Percentiles rank a stretch among this genome's conserved stretches.
Conservation (phyloP, 2,888 invertebrate species). For the Drosophila parthenogenetica region DNA sequence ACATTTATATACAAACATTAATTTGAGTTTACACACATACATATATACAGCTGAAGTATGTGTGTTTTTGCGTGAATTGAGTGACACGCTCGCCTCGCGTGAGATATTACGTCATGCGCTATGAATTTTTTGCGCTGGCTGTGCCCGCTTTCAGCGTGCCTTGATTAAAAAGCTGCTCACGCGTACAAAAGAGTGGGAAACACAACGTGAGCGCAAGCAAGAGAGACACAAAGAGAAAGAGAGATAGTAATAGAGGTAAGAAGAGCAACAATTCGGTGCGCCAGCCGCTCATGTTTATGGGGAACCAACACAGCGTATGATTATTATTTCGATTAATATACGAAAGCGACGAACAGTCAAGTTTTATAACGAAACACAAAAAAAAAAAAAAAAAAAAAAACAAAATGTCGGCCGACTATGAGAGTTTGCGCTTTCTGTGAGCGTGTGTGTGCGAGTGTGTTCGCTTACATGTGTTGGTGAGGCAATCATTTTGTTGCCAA, state of each 20-base stretch:
- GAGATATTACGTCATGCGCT: slow-evolving; percentile 85
- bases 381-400: slow-evolving; percentile 56
- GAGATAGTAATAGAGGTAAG: background rate
- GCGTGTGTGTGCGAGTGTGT: background rate
- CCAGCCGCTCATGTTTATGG: slow-evolving; percentile 37
- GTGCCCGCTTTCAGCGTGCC: slow-evolving; percentile 67
- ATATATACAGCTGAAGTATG: background rate
- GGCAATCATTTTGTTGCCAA: slow-evolving; percentile 65
- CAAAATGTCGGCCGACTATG: slow-evolving; percentile 65
- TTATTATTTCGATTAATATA: slow-evolving; percentile 75
- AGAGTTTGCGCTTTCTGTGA: slow-evolving; percentile 20
- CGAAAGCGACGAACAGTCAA: slow-evolving; percentile 33
- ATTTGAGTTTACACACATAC: background rate
- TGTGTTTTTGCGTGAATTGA: slow-evolving; percentile 36
- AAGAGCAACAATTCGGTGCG: slow-evolving; percentile 16
- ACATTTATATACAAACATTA: slow-evolving; percentile 6
- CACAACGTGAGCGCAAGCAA: background rate
- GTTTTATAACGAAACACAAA: slow-evolving; percentile 44
- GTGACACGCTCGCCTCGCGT: slow-evolving; percentile 84
- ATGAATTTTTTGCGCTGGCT: slow-evolving; percentile 76
- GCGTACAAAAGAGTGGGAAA: slow-evolving; percentile 24
- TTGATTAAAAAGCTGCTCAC: slow-evolving; percentile 67
- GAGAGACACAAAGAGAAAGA: slow-evolving; percentile 16
- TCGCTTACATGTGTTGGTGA: slow-evolving; percentile 23
- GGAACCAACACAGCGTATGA: slow-evolving; percentile 69